Evolutionary conservation across 2,888 invertebrate species (phyloP).

Genomic region (Venusia cambrica): DNA sequence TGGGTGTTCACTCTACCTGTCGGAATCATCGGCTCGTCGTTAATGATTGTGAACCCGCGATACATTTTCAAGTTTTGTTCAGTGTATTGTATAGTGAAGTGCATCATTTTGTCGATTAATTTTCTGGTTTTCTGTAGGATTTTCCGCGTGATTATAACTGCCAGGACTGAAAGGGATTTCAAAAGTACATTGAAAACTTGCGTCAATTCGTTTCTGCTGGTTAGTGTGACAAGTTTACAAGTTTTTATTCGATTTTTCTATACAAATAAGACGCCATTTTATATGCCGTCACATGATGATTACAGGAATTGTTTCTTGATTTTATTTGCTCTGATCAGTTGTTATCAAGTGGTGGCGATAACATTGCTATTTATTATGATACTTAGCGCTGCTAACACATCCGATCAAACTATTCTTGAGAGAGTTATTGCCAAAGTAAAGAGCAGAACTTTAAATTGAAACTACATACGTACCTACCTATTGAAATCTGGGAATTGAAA

Average conservation of each 20-base stretch:
- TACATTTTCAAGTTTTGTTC: constrained; percentile 16
- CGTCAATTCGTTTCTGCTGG: constrained; percentile 8
- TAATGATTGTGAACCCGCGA: not conserved
- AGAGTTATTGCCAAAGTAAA: constrained; percentile 6
- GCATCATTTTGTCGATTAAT: constrained; percentile 8
- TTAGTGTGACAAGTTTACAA: constrained; percentile 14
- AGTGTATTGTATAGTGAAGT: constrained; percentile 13
- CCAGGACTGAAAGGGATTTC: constrained; percentile 3
- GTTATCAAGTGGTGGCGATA: constrained; percentile 13
- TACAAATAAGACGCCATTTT: constrained; percentile 14
- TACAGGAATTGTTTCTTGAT: constrained; percentile 10
- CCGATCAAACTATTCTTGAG: constrained; percentile 7
- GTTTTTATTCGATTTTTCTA: constrained; percentile 11
- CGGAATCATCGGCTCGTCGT: constrained; percentile 1
- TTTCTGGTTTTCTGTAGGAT: constrained; percentile 14
- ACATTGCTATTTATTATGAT: constrained; percentile 13
- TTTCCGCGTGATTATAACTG: constrained; percentile 5
- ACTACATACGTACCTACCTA: too few relatives aligned
- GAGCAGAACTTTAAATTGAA: too few relatives aligned
- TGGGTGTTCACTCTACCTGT: constrained; percentile 9
- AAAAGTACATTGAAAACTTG: constrained; percentile 10
- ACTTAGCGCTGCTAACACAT: constrained; percentile 12
- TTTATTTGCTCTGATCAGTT: constrained; percentile 9
- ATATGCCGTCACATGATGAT: constrained; percentile 3
- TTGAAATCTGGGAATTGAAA: too few relatives aligned